These are phyloP conservation scores for Endomychus coccineus DNA, from an alignment of 2,888 invertebrate genomes.

Conservation along the genomic window DNA sequence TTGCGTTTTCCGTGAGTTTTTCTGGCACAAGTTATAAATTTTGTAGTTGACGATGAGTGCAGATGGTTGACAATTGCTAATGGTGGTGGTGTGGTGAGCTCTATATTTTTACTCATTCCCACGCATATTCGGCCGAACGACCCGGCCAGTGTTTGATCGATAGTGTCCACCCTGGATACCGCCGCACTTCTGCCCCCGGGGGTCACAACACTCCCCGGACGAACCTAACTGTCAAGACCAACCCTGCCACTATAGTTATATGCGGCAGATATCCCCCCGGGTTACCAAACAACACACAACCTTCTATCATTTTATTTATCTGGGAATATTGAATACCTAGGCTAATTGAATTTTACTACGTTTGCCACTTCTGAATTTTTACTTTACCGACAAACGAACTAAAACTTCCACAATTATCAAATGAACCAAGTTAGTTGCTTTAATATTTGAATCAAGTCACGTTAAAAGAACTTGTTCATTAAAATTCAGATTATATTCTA, in stretches of 20 bases:
- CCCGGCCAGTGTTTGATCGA: slow-evolving; percentile 43
- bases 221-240: slow-evolving; percentile 28
- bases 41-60: slow-evolving; percentile 1
- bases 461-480: too few species aligned
- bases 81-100: slow-evolving; percentile 23
- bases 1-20: too few species aligned
- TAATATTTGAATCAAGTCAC: too few species aligned
- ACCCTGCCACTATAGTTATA: slow-evolving; percentile 26
- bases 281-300: slow-evolving; percentile 14
- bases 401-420: too few species aligned
- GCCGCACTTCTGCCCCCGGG: slow-evolving; percentile 22
- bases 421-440: too few species aligned
- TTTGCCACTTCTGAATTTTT: too few species aligned
- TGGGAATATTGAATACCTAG: too few species aligned
- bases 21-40: background rate
- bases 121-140: slow-evolving; percentile 31
- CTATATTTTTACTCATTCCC: slow-evolving; percentile 26
- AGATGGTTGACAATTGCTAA: slow-evolving; percentile 22
- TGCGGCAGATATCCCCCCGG: slow-evolving; percentile 24
- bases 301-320: too few species aligned
- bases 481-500: too few species aligned
- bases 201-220: slow-evolving; percentile 20
- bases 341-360: too few species aligned
- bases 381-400: too few species aligned
- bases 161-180: slow-evolving; percentile 40